Base-by-base conservation (phyloP, 2,888 invertebrate species). In the Pristionchus japonicus region DNA sequence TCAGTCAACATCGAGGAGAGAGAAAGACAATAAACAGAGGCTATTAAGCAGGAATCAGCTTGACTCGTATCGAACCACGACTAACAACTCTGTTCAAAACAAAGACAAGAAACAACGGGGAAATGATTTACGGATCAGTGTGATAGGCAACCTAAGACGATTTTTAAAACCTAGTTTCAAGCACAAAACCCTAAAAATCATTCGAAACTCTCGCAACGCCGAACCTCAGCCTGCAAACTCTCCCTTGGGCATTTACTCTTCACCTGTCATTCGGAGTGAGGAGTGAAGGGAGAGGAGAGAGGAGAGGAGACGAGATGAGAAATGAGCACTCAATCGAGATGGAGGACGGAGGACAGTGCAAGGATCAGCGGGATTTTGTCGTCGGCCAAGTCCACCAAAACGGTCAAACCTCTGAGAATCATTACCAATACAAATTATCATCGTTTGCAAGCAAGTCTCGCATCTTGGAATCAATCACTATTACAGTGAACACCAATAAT, bases 21-120 rank as follows among this genome's bases (percentile, higher is more conserved):
- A 67, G 67, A 31, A 57, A 57, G 43, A 77, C 77, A 77, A 77
- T 47, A 40, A 77, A 77, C 77, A 47, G 17, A 77, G 43, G 34
- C 27, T 15, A 77, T 27, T 77, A 77, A 43, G 47, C 11, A 40
- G 3, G 77, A 77, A 34, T 34, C 27, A 34, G 27, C 13, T 67
- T 27, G 11, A 34, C 13, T 4, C 31, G 67, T n/a, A n/a, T n/a
- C n/a, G n/a, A n/a, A n/a, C n/a, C n/a, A n/a, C n/a, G n/a, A n/a
- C n/a, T n/a, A n/a, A n/a, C n/a, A n/a, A n/a, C n/a, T n/a, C n/a
- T n/a, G n/a, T n/a, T n/a, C n/a, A n/a, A n/a, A n/a, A n/a, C n/a
- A n/a, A n/a, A n/a, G n/a, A n/a, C n/a, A n/a, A n/a, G n/a, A n/a
- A n/a, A n/a, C n/a, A n/a, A n/a, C n/a, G n/a, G n/a, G n/a, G n/a